These are phyloP conservation scores for Lophius piscatorius DNA, from an alignment of 2,113 vertebrate species.

Conservation along the genomic window DNA sequence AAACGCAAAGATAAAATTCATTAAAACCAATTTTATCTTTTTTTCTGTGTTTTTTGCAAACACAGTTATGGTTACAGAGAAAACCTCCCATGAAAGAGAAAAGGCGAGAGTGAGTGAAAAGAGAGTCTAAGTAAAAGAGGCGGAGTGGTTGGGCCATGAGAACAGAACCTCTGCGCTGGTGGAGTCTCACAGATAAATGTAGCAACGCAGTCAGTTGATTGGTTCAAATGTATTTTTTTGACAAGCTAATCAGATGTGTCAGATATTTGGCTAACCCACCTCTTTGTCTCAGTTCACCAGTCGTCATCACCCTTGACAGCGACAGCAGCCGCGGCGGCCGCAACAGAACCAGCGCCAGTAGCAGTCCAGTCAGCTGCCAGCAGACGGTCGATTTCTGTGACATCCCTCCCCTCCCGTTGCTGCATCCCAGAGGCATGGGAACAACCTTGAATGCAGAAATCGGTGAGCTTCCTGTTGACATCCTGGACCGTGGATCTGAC, in stretches of 20 bases:
- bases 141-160: too few relatives aligned
- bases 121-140: too few relatives aligned
- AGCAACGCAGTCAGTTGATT: too few relatives aligned
- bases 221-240: background rate
- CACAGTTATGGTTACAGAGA: too few relatives aligned
- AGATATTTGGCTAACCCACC: background rate
- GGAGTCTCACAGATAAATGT: too few relatives aligned
- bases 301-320: conserved; percentile 74
- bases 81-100: too few relatives aligned
- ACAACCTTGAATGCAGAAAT: conserved; percentile 12
- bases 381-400: conserved; percentile 58
- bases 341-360: conserved; percentile 29
- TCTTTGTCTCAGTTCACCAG: conserved; percentile 41
- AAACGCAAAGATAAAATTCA: too few relatives aligned
- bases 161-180: too few relatives aligned
- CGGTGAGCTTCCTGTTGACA: conserved; percentile 52
- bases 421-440: background rate
- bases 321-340: conserved; percentile 41
- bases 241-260: too few relatives aligned
- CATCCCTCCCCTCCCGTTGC: conserved; percentile 46
- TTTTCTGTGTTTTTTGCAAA: too few relatives aligned
- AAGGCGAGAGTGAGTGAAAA: too few relatives aligned
- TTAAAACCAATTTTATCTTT: too few relatives aligned
- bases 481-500: conserved; percentile 36
- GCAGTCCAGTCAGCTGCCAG: conserved; percentile 60